Conservation (phyloP, 2,797 vertebrate species). For the Glyptemys insculpta region DNA sequence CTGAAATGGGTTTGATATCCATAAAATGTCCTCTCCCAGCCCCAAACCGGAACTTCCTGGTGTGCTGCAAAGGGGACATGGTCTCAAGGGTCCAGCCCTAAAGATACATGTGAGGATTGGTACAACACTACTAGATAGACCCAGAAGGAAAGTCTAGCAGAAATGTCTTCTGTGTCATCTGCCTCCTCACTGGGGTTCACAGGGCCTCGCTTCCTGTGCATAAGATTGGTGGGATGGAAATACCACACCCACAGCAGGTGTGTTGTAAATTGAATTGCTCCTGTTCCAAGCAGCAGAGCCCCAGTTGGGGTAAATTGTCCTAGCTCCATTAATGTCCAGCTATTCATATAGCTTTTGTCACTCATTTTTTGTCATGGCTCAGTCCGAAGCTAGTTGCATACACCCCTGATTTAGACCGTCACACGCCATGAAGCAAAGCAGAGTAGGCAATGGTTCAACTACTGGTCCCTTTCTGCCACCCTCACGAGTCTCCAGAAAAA, state of each 20-base stretch:
- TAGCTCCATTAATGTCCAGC: rapidly evolving
- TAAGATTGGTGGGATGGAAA: background rate
- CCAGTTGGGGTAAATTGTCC: background rate
- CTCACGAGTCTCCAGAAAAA: background rate
- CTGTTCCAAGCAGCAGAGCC: background rate
- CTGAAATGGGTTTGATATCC: background rate
- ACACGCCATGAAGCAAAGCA: conserved; percentile 2
- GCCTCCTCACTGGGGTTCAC: too few relatives aligned
- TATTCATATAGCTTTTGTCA: background rate
- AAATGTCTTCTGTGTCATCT: background rate
- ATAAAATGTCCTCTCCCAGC: too few relatives aligned
- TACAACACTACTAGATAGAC: background rate
- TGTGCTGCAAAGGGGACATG: background rate
- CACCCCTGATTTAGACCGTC: background rate
- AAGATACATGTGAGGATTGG: background rate
- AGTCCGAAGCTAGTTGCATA: background rate
- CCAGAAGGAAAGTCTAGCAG: background rate
- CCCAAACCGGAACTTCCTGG: background rate
- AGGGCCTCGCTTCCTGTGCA: background rate
- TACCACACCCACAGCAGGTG: rapidly evolving
- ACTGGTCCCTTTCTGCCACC: background rate
- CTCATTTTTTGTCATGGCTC: rapidly evolving
- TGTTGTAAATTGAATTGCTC: background rate
- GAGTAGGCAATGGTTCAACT: background rate
- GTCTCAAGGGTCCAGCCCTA: background rate